Evolutionary conservation across 1,140 invertebrate species (phyloP), one percentile per base, ranked within the genome.

Genomic region (Drosophila sechellia): DNA sequence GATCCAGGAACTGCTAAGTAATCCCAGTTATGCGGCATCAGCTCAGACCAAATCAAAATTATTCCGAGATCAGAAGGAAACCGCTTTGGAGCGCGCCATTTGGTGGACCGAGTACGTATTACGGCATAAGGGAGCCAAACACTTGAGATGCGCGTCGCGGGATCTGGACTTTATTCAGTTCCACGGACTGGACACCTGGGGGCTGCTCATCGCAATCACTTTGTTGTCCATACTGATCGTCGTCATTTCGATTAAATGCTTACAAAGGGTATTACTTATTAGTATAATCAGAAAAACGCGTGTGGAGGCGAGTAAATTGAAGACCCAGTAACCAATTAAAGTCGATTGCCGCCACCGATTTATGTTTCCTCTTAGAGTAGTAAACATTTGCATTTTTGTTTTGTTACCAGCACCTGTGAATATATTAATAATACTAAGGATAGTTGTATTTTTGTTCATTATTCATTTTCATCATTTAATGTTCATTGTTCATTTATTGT

Each of bases 31-130:
- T 55, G 12, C 68, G 5, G 6, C 63, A 15, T 77, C 69, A 6
- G 80, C 71, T 0, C 49, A 73, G 20, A 27, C 61, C 5, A 87
- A 78, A 11, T 91, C 90, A 0, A 61, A 58, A 3, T 27, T 74
- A 4, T 93, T 90, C 60, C 57, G 73, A 3, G 96, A 97, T 91
- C 93, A 95, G 42, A 94, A 94, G 17, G 77, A 93, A 4, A 90
- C 90, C 1, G 94, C 96, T 0, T 59, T 96, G 52, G 94, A 96
- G 17, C 94, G 94, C 0, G 95, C 95, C 1, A 93, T 95, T 1
- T 96, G 94, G 92, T 96, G 95, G 95, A 93, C 94, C 0, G 96
- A 96, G 79, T 94, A 96, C 68, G 94, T 96, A 1, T 92, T 94
- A 1, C 93, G 93, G 15, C 92, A 95, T 42, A 70, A 92, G 17